phyloP scores from a whole-genome alignment of 2,888 invertebrate genomes.

The Nomada hirtipes region DNA sequence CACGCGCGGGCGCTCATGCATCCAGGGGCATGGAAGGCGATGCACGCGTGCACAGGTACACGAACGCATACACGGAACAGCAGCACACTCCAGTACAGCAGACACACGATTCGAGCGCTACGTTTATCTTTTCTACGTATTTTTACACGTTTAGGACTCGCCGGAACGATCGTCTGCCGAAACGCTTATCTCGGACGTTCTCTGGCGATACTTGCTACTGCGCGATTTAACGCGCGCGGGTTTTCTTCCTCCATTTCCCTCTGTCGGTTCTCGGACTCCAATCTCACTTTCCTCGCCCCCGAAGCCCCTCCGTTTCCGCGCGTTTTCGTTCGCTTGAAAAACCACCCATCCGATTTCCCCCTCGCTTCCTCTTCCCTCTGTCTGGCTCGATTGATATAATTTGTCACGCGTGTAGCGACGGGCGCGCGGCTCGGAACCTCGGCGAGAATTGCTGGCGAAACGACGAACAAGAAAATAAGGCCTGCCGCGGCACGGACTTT shows the following conservation, averaged over 20 bases:
- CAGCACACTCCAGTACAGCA: background rate
- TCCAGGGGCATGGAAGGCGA: too few relatives aligned
- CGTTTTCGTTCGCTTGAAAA: constrained; percentile 8
- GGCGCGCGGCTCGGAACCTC: constrained; percentile 55
- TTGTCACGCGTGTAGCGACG: constrained; percentile 55
- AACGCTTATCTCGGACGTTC: constrained; percentile 38
- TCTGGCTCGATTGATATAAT: constrained; percentile 47
- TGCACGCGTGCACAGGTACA: background rate
- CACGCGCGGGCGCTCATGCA: background rate
- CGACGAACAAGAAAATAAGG: background rate
- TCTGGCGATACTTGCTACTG: constrained; percentile 55
- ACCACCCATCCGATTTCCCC: background rate
- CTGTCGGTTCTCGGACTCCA: background rate
- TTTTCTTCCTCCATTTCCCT: constrained; percentile 21
- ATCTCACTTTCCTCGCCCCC: background rate
- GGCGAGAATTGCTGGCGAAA: constrained; percentile 25
- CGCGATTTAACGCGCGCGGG: constrained; percentile 26
- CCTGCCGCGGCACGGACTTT: constrained; percentile 16
- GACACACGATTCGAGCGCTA: constrained; percentile 62
- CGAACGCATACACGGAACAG: background rate
- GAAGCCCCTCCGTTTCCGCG: background rate
- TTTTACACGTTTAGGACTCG: constrained; percentile 77
- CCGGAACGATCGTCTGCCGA: constrained; percentile 52
- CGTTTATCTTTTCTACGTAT: constrained; percentile 80
- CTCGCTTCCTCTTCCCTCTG: constrained; percentile 13